phyloP scores from a whole-genome alignment of 2,888 invertebrate genomes.

The Rhogogaster chlorosoma region DNA sequence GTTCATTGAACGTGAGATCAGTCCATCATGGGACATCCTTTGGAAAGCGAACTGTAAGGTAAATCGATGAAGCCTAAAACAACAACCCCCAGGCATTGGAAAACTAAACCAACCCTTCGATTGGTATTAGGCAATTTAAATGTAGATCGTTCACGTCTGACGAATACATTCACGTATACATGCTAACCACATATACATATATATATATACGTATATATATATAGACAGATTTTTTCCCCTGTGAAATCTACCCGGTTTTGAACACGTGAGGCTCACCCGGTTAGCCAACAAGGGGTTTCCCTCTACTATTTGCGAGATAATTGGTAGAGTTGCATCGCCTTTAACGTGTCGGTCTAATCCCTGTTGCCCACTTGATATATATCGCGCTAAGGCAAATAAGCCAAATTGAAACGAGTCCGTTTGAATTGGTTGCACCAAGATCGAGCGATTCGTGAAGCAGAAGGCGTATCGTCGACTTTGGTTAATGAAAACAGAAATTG shows the following conservation, averaged over 20 bases:
- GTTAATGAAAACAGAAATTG: slow-evolving; percentile 40
- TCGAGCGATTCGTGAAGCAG: slow-evolving; percentile 30
- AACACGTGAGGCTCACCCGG: slow-evolving; percentile 24
- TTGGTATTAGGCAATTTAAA: slow-evolving; percentile 48
- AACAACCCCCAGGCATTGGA: slow-evolving; percentile 47
- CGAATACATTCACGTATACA: slow-evolving; percentile 19
- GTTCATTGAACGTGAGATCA: slow-evolving; percentile 12
- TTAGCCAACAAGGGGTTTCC: slow-evolving; percentile 4
- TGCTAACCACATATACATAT: background rate
- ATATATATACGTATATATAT: background rate
- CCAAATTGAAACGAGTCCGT: slow-evolving; percentile 46
- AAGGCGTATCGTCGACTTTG: slow-evolving; percentile 17
- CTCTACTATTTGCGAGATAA: slow-evolving; percentile 47
- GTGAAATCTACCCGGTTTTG: background rate
- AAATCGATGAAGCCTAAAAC: slow-evolving; percentile 34
- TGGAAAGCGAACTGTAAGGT: slow-evolving; percentile 28
- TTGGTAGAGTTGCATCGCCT: slow-evolving; percentile 45
- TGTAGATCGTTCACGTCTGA: slow-evolving; percentile 41
- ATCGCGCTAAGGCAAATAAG: slow-evolving; percentile 46
- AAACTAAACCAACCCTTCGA: slow-evolving; percentile 50
- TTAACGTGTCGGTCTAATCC: slow-evolving; percentile 42
- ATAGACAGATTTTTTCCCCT: background rate
- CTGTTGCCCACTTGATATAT: slow-evolving; percentile 47
- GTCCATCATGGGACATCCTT: slow-evolving; percentile 10
- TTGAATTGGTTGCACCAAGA: slow-evolving; percentile 17